Conservation (phyloP, 2,797 vertebrate species). For the Ceryle rudis region DNA sequence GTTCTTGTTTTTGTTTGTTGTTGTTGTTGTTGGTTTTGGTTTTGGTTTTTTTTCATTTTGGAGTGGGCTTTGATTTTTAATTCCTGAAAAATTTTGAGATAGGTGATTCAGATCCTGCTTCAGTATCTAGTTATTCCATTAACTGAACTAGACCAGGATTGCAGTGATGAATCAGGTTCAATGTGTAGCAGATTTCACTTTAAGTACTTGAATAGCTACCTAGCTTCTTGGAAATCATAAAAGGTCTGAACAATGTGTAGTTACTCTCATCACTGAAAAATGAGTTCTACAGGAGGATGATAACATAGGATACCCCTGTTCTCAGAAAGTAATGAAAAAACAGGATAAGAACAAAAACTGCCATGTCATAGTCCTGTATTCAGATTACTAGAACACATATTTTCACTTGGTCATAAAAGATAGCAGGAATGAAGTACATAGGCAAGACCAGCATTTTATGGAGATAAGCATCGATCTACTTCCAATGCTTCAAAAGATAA, state of each 20-base stretch:
- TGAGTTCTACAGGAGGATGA: neutral
- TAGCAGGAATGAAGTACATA: neutral
- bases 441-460: neutral
- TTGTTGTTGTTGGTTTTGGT: no score
- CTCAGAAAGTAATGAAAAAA: neutral
- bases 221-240: neutral
- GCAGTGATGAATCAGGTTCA: neutral
- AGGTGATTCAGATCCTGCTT: neutral
- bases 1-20: no score
- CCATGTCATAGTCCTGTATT: neutral
- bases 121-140: neutral
- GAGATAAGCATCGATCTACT: neutral
- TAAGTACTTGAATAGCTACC: neutral
- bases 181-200: neutral
- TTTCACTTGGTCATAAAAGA: neutral
- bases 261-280: neutral
- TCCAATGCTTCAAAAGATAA: neutral
- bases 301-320: rapidly evolving
- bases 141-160: neutral
- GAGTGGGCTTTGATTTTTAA: neutral
- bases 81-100: neutral
- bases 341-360: neutral
- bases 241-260: neutral
- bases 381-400: neutral
- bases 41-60: neutral